Evolutionary conservation across 2,888 invertebrate genomes (phyloP).

Genomic region (Zygogramma bicolorata): DNA sequence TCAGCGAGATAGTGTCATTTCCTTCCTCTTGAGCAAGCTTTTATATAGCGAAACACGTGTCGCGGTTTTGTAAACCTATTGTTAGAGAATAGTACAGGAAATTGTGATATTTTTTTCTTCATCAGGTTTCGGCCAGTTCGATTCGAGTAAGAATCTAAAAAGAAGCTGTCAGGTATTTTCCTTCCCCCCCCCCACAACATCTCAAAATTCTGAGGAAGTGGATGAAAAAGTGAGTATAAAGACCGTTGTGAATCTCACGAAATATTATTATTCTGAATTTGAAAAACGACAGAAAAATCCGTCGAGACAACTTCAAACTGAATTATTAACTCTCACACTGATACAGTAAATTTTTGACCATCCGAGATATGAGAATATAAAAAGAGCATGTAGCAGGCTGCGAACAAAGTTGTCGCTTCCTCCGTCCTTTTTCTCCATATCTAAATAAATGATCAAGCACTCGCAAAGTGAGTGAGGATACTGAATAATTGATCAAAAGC

Average conservation of each 20-base stretch:
- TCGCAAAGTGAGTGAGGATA: slow-evolving; percentile 60
- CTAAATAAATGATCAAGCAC: slow-evolving; percentile 58
- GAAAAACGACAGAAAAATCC: too few species aligned
- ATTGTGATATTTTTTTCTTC: background rate
- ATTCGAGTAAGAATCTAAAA: too few species aligned
- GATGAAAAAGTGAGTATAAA: too few species aligned
- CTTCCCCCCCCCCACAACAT: too few species aligned
- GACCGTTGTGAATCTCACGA: too few species aligned
- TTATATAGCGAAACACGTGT: background rate
- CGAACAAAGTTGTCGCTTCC: slow-evolving; percentile 42
- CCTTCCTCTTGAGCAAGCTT: background rate
- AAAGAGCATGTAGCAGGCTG: slow-evolving; percentile 34
- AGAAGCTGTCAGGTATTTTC: too few species aligned
- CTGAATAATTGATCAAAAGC: slow-evolving; percentile 64
- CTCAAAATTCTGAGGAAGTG: too few species aligned
- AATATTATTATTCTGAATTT: too few species aligned
- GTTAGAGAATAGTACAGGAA: background rate
- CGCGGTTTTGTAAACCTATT: background rate
- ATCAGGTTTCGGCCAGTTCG: background rate
- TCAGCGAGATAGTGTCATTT: too few species aligned
- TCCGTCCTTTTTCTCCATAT: slow-evolving; percentile 41
- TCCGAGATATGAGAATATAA: background rate
- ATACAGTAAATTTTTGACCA: background rate
- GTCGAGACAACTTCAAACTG: background rate
- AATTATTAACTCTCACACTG: background rate